Base-by-base conservation (phyloP, 2,888 invertebrate species). In the Automeris io region DNA sequence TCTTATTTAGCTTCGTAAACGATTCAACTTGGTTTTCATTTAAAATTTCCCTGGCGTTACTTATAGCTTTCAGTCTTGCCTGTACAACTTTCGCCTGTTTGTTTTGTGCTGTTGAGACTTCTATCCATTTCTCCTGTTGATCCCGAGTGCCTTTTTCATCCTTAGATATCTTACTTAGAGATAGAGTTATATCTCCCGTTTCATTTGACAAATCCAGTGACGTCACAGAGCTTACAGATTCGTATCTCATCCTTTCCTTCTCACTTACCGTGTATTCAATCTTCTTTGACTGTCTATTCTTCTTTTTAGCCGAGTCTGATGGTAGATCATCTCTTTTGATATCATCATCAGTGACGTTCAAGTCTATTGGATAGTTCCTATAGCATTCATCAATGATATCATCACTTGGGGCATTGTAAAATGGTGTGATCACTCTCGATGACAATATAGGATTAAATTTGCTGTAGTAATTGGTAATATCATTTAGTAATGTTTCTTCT, bases 391-490 rank as follows among this genome's bases (percentile, higher is more conserved):
- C 62, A 21, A 91, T 77, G 1, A 65, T 58, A 43, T 91, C 91
- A 60, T 92, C 92, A 2, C 67, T 71, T 0, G 90, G 88, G 0
- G 91, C 91, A 32, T 89, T 88, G 12, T 82, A 90, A 58, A 90
- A 91, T 0, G 93, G 92, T 0, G 92, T 92, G n/a, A 93, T 90
- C 2, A 91, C 75, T 33, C 92, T 79, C 18, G 89, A 90, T 2
- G 88, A 74, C 89, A 92, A 79, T 47, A 85, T 73, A 24, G 88
- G 76, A 61, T 91, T 89, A 61, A 89, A 85, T 42, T 88, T 77
- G 41, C 89, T 88, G 60, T 95, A 95, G 67, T 91, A 92, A 3
- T 80, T 75, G 2, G 91, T 90, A 11, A 95, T 81, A 29, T 91
- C 91, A 31, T 88, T 82, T 18, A 95, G 66, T 1, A 91, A 73